Evolutionary conservation across 2,888 invertebrate genomes (phyloP), one percentile per base, ranked within the genome.

Genomic region (Folsomia manolachei): DNA sequence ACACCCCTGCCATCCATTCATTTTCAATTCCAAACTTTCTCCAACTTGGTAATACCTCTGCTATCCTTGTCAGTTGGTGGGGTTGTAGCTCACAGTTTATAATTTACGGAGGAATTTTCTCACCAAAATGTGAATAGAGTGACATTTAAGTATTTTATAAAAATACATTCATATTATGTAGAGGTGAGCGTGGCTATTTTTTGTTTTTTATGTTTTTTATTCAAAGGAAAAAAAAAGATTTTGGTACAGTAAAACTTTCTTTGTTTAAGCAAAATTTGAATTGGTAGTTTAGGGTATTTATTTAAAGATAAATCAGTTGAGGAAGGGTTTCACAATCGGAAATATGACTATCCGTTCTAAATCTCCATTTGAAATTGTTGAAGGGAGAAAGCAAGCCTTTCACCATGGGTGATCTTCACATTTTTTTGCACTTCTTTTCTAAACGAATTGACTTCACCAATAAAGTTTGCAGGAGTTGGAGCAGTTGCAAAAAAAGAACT

Each of bases 11-110:
- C 51, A 51, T 56, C 19, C 63, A 63, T 63, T 63, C 27, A 26
- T 63, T 63, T 63, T 26, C 24, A 63, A 63, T 63, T n/a, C 63
- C 27, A 63, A 63, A 63, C 63, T 63, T 63, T 63, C 26, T n/a
- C 27, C 21, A 63, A 27, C 4, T 63, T 4, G 63, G 63, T 63
- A 23, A 63, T 63, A 63, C 24, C 18, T 25, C 24, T 21, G 4
- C 63, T n/a, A 27, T n/a, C 27, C 27, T 14, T 27, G 25, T 63
- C 25, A 63, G 27, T 7, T 19, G n/a, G n/a, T n/a, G n/a, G n/a
- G n/a, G n/a, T n/a, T n/a, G n/a, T 56, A 7, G 19, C 4, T 19
- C 56, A 4, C 56, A 7, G 1, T 27, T 63, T 63, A 63, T 63
- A 63, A 63, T 63, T 63, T 63, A 63, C 63, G 27, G 63, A 19